Evolutionary conservation across 2,888 invertebrate species (phyloP).

Genomic region (Embidobia sp.): DNA sequence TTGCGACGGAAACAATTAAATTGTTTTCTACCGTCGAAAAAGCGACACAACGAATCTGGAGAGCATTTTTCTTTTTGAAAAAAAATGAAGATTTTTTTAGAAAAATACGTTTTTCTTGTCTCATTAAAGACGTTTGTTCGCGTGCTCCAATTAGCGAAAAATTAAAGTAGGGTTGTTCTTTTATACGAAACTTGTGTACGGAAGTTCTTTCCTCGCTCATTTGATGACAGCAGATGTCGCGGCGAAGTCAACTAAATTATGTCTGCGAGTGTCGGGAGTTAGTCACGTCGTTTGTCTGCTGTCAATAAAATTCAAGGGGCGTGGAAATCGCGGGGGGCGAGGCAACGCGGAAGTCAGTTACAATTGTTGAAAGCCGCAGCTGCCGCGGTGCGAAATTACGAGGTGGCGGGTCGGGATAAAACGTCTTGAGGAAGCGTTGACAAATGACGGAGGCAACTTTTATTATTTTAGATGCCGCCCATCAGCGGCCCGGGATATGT

Average conservation of each 20-base stretch:
- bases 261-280: constrained; percentile 30
- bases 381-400: constrained; percentile 71
- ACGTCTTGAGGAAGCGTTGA: constrained; percentile 76
- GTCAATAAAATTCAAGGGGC: constrained; percentile 57
- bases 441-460: constrained; percentile 81
- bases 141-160: no score
- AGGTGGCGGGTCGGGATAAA: constrained; percentile 60
- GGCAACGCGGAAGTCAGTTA: constrained; percentile 56
- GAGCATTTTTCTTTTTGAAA: no score
- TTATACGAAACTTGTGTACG: no score
- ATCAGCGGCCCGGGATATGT: constrained; percentile 74
- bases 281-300: constrained; percentile 52
- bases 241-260: constrained; percentile 34
- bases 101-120: no score
- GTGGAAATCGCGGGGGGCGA: constrained; percentile 27
- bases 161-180: no score
- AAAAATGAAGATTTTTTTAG: no score
- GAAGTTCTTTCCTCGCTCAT: no score
- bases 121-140: no score
- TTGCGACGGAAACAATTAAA: constrained; percentile 43
- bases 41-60: constrained; percentile 23
- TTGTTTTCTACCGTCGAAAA: constrained; percentile 4
- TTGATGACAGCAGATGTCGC: constrained; percentile 25
- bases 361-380: constrained; percentile 68
- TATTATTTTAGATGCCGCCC: constrained; percentile 81